Base-by-base conservation (phyloP, 2,888 invertebrate species). In the Acanthosepion pharaonis region DNA sequence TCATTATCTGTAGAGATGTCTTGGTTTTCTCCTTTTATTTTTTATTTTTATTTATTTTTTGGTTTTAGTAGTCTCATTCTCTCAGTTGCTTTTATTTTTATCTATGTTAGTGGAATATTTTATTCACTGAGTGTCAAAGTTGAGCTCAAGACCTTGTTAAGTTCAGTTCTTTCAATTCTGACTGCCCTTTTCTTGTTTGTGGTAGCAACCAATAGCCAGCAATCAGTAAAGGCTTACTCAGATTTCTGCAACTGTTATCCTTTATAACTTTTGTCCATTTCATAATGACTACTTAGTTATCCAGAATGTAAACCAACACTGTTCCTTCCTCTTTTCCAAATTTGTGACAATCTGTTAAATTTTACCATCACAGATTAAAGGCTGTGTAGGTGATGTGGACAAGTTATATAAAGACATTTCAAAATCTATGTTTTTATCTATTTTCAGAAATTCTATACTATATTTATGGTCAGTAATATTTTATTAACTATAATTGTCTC, bases 241-340 rank as follows among this genome's bases (percentile, higher is more conserved):
- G 33, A 78, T 78, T 78, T n/a, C 78, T 78, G 78, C 78, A n/a
- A 78, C n/a, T 78, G n/a, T 78, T 78, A n/a, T n/a, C 78, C n/a
- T 78, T 78, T 78, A n/a, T 78, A n/a, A 78, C 78, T 78, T 78
- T 78, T n/a, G 78, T n/a, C n/a, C n/a, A n/a, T 78, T n/a, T 33
- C n/a, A 59, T 59, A 23, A 59, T 78, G 78, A 33, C 9, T 33
- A 11, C 78, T 78, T 33, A 33, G n/a, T n/a, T n/a, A n/a, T n/a
- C 5, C 78, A 15, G 15, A 78, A 6, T 78, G 78, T 78, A 78
- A 78, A n/a, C 78, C 78, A 78, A 78, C 5, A 78, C 78, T 78
- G 11, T 78, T n/a, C n/a, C n/a, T n/a, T 5, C 78, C 18, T 11
- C 2, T 78, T 23, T 78, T 78, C 9, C n/a, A 78, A 33, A 78